Evolutionary conservation across 2,113 vertebrate species (phyloP), one percentile per base, ranked within the genome.

Genomic region (Urocolius indicus): DNA sequence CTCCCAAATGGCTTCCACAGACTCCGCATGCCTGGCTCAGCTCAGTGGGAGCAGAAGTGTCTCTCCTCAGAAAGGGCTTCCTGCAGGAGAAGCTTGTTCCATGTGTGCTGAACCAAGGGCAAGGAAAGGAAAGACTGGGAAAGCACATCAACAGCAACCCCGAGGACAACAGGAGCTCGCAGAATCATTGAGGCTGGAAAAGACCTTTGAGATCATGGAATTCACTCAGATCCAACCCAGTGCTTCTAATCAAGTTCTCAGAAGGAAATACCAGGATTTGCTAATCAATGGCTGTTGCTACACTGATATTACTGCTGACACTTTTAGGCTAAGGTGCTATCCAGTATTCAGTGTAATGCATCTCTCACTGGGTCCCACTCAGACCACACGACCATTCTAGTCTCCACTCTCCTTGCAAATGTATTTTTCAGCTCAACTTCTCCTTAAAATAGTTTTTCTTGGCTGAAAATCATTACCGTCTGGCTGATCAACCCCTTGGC

Each of bases 61-160:
- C 23, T 59, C 11, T 63, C 48, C 58, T 8, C 11, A 45, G 13
- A 43, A 73, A 57, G 12, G 15, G 21, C 8, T 3, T 36, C n/a
- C 62, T 26, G 54, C 84, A 30, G 32, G 27, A 78, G 19, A 74
- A 74, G 27, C 23, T 87, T 58, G 15, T 58, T 34, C 51, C 36
- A 62, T 0, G 0, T 36, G 57, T 0, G 0, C 24, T 45, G 18
- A 83, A 52, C 29, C 83, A 82, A 51, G 24, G 41, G 27, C 24
- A 73, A 23, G 11, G 36, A 57, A 61, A 26, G 61, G 4, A 3
- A 52, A 74, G 38, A n/a, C 57, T 7, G 65, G 20, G 87, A 91
- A 81, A 52, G 0, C 13, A 51, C 36, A 62, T 36, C 22, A 17
- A 10, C 0, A 48, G 38, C 26, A 79, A 45, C 12, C 11, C 15